Base-by-base conservation (phyloP, 2,113 vertebrate genomes). In the Todiramphus saurophagus region DNA sequence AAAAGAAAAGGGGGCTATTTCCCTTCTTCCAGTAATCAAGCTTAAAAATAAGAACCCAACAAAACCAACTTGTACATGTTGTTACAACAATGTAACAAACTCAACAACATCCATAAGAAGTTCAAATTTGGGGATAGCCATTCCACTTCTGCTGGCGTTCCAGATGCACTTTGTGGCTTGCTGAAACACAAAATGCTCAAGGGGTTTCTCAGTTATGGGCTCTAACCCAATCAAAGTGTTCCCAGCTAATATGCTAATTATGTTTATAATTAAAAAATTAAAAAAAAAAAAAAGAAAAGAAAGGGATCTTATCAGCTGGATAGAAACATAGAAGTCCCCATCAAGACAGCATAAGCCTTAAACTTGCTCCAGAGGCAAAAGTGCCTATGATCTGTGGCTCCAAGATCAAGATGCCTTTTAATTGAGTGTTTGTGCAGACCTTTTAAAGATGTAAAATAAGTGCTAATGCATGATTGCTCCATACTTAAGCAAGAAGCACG, bases 331-430 rank as follows among this genome's bases (percentile, higher is more conserved):
- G 33, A 72, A 51, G 33, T 44, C 92, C 75, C 53, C 53, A 87
- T 44, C 44, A 78, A 88, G 56, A 69, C 13, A 91, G 43, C 51
- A 92, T 68, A 87, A 85, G 48, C 33, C 51, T 85, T 60, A 60
- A 86, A 76, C 75, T 80, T 92, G 53, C 70, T 94, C 87, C 10
- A 4, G 70, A 83, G 67, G 75, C 46, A 78, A 91, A 94, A 96
- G 70, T 48, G 10, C 41, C 83, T 37, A 33, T 5, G 23, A 81
- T 83, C 72, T 46, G 63, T 37, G 94, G 51, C 89, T 82, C 83
- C 46, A 70, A 92, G 95, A 98, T 94, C 70, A 91, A 98, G 85
- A 97, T 97, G 67, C 78, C 51, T 78, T 97, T 94, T 78, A 95
- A 96, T 83, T 81, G 88, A 83, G 62, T 16, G 63, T 81, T 91